These are phyloP conservation scores for Tribolium madens DNA, from an alignment of 1,140 invertebrate genomes.

Conservation along the genomic window DNA sequence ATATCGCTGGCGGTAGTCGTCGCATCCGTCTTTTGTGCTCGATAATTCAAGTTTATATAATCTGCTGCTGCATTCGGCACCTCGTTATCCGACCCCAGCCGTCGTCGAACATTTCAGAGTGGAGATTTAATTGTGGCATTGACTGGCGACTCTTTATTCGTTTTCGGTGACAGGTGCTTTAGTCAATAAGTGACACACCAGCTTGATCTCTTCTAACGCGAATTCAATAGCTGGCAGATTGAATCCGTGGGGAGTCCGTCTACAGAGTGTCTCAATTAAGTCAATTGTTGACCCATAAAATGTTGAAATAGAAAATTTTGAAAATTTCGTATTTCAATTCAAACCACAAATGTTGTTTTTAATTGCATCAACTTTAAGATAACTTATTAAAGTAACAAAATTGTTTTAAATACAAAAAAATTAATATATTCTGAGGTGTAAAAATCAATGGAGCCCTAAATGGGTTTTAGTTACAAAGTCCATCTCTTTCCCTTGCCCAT, in stretches of 20 bases:
- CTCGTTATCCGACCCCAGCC: constrained; percentile 29
- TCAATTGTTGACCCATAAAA: no score
- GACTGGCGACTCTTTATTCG: constrained; percentile 39
- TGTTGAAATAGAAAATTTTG: no score
- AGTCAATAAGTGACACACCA: constrained; percentile 47
- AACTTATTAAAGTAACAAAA: no score
- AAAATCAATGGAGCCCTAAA: no score
- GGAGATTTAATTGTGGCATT: constrained; percentile 43
- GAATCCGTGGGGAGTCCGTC: constrained; percentile 14
- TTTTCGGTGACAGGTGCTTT: constrained; percentile 47
- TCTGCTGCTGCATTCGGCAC: constrained; percentile 24
- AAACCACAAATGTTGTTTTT: no score
- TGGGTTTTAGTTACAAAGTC: no score
- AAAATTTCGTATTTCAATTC: no score
- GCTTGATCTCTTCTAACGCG: constrained; percentile 43
- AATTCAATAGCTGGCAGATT: constrained; percentile 48
- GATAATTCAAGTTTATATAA: constrained; percentile 39
- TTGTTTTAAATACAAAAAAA: no score
- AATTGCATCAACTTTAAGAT: no score
- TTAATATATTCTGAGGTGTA: no score
- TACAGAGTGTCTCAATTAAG: no score
- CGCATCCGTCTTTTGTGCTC: constrained; percentile 32
- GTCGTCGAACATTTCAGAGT: constrained; percentile 12
- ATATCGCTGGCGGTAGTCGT: constrained; percentile 24
- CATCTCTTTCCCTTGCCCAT: no score